Percentiles rank a stretch among this genome's conserved stretches.
These are phyloP conservation scores for Dolichotis patagonum DNA, from an alignment of 2,113 vertebrate species.

Conservation along the genomic window DNA sequence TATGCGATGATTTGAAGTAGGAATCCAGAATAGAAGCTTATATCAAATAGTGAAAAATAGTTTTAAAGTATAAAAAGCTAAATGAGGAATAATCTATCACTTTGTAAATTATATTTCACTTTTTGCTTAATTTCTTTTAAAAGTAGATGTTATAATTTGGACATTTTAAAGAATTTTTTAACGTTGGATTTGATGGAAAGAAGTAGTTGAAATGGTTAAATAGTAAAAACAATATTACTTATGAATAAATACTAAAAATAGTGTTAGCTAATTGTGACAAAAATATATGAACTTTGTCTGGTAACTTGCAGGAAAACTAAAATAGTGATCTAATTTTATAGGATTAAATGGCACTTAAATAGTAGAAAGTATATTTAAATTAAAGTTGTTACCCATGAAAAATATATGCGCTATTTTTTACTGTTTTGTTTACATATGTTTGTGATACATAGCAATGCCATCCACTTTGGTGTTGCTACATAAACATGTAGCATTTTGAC, in stretches of 20 bases:
- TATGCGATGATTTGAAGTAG: neutral
- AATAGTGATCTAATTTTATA: neutral
- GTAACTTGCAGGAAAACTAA: constrained; percentile 1
- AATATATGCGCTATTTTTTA: neutral
- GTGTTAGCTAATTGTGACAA: neutral
- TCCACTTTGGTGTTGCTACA: neutral
- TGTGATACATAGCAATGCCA: neutral
- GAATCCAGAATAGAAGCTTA: neutral
- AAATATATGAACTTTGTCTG: neutral
- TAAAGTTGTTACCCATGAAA: neutral
- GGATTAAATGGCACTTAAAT: constrained; percentile 10
- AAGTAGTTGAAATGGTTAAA: neutral
- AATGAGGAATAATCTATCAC: neutral
- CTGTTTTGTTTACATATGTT: neutral
- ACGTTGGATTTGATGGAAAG: neutral
- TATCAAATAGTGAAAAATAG: neutral
- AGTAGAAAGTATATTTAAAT: neutral
- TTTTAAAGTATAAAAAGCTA: neutral
- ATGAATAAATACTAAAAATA: neutral
- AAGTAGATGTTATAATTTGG: neutral
- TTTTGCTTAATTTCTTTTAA: constrained; percentile 27
- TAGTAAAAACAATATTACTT: neutral
- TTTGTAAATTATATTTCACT: neutral
- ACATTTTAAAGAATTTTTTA: neutral
- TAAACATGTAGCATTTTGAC: neutral